phyloP scores from a whole-genome alignment of 2,113 vertebrate species.

The Craseonycteris thonglongyai region DNA sequence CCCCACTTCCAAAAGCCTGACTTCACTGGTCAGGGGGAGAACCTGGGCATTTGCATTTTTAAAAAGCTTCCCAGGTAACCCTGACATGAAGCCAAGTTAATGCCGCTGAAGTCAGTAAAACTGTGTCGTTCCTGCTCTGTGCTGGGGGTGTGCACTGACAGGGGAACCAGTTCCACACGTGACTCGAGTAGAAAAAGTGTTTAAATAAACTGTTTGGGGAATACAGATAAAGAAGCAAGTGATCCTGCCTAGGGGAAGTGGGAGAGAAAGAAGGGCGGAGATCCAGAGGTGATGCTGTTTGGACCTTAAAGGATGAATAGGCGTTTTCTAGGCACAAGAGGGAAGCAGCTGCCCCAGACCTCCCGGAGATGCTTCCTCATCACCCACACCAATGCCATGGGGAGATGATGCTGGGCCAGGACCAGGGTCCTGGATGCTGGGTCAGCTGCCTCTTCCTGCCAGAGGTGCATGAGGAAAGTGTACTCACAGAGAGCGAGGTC shows the following conservation, averaged over 20 bases:
- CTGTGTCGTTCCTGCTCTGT: rapidly evolving
- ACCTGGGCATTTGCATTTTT: neutral
- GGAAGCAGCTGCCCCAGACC: neutral
- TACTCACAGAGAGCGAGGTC: neutral
- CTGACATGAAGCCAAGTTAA: neutral
- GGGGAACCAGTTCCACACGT: neutral
- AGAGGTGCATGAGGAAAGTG: neutral
- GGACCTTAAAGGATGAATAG: neutral
- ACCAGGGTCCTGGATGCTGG: neutral
- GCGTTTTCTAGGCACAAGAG: neutral
- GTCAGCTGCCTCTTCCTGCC: neutral
- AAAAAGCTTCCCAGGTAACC: neutral
- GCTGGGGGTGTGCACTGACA: rapidly evolving
- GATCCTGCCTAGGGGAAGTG: neutral
- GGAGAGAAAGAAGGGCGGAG: rapidly evolving
- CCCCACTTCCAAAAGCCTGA: neutral
- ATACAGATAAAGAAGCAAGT: neutral
- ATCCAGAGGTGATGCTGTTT: neutral
- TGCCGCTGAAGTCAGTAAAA: neutral
- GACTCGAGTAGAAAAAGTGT: neutral
- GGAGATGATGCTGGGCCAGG: neutral
- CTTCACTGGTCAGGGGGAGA: neutral
- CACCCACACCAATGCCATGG: too few relatives aligned
- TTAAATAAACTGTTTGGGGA: neutral
- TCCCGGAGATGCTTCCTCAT: too few relatives aligned